A percentile compares a stretch with the other conserved stretches of the same genome.
Conservation (phyloP, 2,888 invertebrate species). For the Mechanitis mazaeus region DNA sequence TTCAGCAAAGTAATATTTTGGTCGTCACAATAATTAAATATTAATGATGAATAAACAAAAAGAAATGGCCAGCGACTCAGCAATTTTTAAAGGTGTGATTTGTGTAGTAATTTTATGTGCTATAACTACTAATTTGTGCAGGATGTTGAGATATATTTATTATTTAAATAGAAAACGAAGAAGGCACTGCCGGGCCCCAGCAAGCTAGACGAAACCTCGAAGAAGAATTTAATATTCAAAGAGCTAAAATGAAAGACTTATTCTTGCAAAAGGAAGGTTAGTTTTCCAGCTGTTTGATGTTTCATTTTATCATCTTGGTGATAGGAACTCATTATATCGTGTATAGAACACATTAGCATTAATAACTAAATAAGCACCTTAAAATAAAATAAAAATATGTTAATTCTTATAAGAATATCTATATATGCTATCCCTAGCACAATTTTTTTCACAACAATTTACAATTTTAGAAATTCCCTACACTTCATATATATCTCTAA, state of each 20-base stretch:
- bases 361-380: too few species aligned
- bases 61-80: constrained; percentile 57
- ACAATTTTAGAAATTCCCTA: too few species aligned
- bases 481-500: too few species aligned
- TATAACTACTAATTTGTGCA: constrained; percentile 25
- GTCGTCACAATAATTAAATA: not conserved
- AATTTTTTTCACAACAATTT: too few species aligned
- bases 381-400: too few species aligned
- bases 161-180: constrained; percentile 63
- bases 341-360: too few species aligned
- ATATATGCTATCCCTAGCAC: too few species aligned
- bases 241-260: constrained; percentile 94
- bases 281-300: constrained; percentile 30
- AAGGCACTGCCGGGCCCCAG: constrained; percentile 45
- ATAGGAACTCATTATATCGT: too few species aligned
- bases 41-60: constrained; percentile 32
- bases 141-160: constrained; percentile 65
- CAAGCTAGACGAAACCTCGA: constrained; percentile 76
- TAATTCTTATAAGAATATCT: too few species aligned
- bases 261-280: constrained; percentile 95
- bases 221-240: constrained; percentile 91
- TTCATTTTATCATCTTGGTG: not conserved
- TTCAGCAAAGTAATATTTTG: not conserved
- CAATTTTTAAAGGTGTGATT: constrained; percentile 60
- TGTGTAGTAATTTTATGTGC: constrained; percentile 27